Conservation (phyloP, 1,140 invertebrate genomes). For the Drosophila nigrodunni region DNA sequence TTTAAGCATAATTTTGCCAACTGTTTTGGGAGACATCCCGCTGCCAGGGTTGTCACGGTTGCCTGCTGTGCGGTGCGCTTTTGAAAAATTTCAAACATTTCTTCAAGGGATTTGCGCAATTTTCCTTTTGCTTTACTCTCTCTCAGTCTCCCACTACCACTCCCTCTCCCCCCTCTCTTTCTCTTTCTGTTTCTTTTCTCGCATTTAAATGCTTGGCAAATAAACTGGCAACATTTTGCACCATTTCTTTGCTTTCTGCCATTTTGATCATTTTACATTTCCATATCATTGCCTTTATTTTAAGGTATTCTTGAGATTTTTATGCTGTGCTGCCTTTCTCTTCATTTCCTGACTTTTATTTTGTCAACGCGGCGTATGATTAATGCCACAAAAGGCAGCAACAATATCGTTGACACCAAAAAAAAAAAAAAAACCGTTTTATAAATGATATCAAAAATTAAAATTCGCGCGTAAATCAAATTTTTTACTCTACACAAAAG, state of each 20-base stretch:
- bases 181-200: conserved; percentile 36
- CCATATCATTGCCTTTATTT: conserved; percentile 63
- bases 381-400: conserved; percentile 55
- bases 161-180: background rate
- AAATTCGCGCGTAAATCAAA: conserved; percentile 72
- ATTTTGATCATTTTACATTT: conserved; percentile 49
- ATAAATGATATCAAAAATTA: conserved; percentile 81
- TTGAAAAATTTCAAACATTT: conserved; percentile 81
- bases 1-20: conserved; percentile 81
- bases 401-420: background rate
- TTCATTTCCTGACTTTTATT: conserved; percentile 57
- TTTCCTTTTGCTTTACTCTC: conserved; percentile 44
- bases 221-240: conserved; percentile 70
- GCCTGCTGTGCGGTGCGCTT: conserved; percentile 50
- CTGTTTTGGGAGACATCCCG: conserved; percentile 19
- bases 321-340: conserved; percentile 4
- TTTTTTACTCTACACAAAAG: conserved; percentile 27
- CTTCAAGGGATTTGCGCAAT: conserved; percentile 79
- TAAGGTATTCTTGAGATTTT: conserved; percentile 27
- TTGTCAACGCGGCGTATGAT: conserved; percentile 73
- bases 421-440: conserved; percentile 54
- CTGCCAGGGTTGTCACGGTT: conserved; percentile 11
- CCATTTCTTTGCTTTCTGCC: conserved; percentile 45
- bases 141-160: conserved; percentile 7
- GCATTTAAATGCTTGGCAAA: conserved; percentile 81